Conservation (phyloP, 2,888 invertebrate genomes). For the Amphipyra berbera region DNA sequence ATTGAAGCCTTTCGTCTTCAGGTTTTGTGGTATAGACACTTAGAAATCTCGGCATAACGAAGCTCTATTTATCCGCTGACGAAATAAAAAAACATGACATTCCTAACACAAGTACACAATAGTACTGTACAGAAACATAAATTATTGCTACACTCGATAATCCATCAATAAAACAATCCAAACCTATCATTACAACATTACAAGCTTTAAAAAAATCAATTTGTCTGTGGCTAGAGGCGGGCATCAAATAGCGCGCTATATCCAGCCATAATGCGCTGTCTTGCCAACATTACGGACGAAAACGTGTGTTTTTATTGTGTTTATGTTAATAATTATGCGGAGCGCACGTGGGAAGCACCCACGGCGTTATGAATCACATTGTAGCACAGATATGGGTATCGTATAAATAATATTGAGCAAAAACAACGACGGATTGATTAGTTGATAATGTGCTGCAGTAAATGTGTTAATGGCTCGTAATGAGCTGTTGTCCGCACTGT, state of each 20-base stretch:
- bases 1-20: too few species aligned
- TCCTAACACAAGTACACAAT: too few species aligned
- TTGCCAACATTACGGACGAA: conserved; percentile 56
- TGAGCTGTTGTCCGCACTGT: conserved; percentile 52
- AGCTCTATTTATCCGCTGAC: too few species aligned
- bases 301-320: conserved; percentile 63
- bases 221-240: conserved; percentile 34
- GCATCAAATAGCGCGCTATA: conserved; percentile 40
- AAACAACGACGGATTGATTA: conserved; percentile 61
- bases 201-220: conserved; percentile 45
- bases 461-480: conserved; percentile 61
- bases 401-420: conserved; percentile 60
- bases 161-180: conserved; percentile 19
- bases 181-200: conserved; percentile 36
- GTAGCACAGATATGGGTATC: conserved; percentile 48
- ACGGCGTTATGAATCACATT: conserved; percentile 65
- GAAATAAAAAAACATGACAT: too few species aligned
- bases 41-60: too few species aligned
- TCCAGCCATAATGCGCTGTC: conserved; percentile 44
- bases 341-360: conserved; percentile 68
- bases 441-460: conserved; percentile 53
- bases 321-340: conserved; percentile 65
- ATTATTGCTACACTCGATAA: conserved; percentile 7
- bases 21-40: too few species aligned
- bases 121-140: conserved; percentile 3